Base-by-base conservation (phyloP, 2,888 invertebrate species). In the Cephus runcator region DNA sequence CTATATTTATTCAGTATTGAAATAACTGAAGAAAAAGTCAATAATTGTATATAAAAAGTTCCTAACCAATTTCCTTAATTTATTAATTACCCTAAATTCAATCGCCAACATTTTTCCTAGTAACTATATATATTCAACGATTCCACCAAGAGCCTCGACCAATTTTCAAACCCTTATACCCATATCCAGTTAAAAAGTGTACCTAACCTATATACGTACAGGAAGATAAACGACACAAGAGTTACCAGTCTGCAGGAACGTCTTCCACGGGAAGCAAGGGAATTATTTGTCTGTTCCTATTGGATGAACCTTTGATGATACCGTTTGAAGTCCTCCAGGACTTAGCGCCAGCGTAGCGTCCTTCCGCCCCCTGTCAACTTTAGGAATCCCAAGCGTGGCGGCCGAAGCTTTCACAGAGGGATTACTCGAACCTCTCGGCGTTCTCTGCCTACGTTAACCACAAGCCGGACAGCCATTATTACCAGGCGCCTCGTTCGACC, bases 221-320 rank as follows among this genome's bases (percentile, higher is more conserved):
- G 56, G 23, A 23, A 56, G 23, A 9, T 56, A 56, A 56, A 15
- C 15, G 56, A 56, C 1, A 23, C 9, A 9, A 23, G 6, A 9
- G 2, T 9, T 56, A 23, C 23, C 56, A 56, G 56, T 9, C 23
- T 23, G 23, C 23, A 56, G 56, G 23, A 56, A 56, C 56, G 56
- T 56, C 56, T 56, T 56, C 56, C 23, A 9, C 71, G 34, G 30
- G 71, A 31, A 85, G 85, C 85, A 87, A 86, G 85, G 86, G 89
- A 85, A 88, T 89, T 88, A 87, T 81, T 83, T 83, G 86, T 86
- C 86, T 87, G 84, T 85, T 80, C 30, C 85, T 86, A 85, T 85
- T 86, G 87, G 87, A 89, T 88, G 88, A 87, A 87, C 84, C 90
- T 90, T 90, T 90, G 89, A 90, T 86, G 89, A 90, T 90, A 90